Conservation (phyloP, 2,797 vertebrate genomes). For the Clarias laeviceps region DNA sequence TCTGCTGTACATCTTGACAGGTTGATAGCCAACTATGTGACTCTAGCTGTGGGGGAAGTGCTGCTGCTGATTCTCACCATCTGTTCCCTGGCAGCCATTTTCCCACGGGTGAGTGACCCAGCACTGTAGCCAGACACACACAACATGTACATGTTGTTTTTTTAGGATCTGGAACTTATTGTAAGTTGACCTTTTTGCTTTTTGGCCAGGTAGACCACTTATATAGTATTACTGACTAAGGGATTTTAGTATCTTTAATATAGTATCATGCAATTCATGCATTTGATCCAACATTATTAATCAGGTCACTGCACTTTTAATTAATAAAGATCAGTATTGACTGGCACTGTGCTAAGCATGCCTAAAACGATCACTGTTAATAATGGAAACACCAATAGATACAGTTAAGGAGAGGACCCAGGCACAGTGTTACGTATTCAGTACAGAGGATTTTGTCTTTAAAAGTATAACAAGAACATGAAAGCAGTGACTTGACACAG, state of each 20-base stretch:
- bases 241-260: conserved; percentile 2
- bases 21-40: conserved; percentile 90
- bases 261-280: background rate
- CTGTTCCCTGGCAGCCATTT: conserved; percentile 92
- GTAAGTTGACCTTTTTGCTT: background rate
- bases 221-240: conserved; percentile 37
- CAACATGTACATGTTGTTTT: conserved; percentile 10
- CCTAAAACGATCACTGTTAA: conserved; percentile 11
- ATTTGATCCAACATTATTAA: conserved; percentile 43
- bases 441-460: background rate
- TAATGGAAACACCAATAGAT: conserved; percentile 12
- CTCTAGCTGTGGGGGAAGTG: conserved; percentile 86
- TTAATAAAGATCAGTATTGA: conserved; percentile 63
- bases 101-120: conserved; percentile 83
- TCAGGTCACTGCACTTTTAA: conserved; percentile 61
- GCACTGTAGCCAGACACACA: conserved; percentile 25
- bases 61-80: conserved; percentile 87
- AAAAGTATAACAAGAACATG: background rate
- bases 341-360: conserved; percentile 18
- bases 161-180: background rate
- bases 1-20: conserved; percentile 64
- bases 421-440: background rate
- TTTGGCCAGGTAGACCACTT: background rate
- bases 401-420: background rate
- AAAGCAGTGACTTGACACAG: background rate